These are phyloP conservation scores for Tiphia femorata DNA, from an alignment of 2,888 invertebrate genomes.

Conservation along the genomic window DNA sequence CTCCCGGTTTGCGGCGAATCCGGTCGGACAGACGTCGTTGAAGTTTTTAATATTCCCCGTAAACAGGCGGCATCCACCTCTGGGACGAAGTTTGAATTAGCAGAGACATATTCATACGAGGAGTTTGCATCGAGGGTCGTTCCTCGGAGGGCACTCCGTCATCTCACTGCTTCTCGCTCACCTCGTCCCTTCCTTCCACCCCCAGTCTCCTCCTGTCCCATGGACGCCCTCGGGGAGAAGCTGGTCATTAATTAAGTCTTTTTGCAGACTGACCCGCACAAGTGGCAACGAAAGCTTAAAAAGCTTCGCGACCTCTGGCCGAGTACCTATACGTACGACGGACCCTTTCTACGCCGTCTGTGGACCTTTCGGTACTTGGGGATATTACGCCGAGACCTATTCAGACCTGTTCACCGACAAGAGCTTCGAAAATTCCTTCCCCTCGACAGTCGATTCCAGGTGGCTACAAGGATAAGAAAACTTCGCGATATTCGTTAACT, in stretches of 20 bases:
- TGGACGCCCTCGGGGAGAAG: slow-evolving; percentile 62
- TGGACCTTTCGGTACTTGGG: slow-evolving; percentile 36
- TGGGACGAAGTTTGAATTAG: slow-evolving; percentile 70
- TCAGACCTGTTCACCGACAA: no score
- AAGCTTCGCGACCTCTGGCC: slow-evolving; percentile 43
- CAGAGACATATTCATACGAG: slow-evolving; percentile 70
- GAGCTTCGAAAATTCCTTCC: no score
- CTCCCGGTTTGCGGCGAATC: slow-evolving; percentile 11
- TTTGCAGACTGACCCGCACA: slow-evolving; percentile 67
- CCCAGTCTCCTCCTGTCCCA: slow-evolving; percentile 47
- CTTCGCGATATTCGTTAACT: no score
- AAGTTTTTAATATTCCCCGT: slow-evolving; percentile 68
- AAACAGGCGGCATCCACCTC: slow-evolving; percentile 64
- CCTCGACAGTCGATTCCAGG: no score
- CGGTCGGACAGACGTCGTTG: slow-evolving; percentile 44
- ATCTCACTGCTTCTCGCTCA: slow-evolving; percentile 66
- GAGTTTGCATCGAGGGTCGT: slow-evolving; percentile 69
- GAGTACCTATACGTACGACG: no score
- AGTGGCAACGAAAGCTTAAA: slow-evolving; percentile 62
- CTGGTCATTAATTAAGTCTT: slow-evolving; percentile 69
- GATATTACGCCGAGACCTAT: slow-evolving; percentile 19
- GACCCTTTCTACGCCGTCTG: slow-evolving; percentile 24
- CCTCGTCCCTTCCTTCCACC: slow-evolving; percentile 41
- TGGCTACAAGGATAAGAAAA: no score
- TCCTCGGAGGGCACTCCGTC: slow-evolving; percentile 69